These are phyloP conservation scores for Psilanteris sp. DNA, from an alignment of 1,140 invertebrate species.

Conservation along the genomic window DNA sequence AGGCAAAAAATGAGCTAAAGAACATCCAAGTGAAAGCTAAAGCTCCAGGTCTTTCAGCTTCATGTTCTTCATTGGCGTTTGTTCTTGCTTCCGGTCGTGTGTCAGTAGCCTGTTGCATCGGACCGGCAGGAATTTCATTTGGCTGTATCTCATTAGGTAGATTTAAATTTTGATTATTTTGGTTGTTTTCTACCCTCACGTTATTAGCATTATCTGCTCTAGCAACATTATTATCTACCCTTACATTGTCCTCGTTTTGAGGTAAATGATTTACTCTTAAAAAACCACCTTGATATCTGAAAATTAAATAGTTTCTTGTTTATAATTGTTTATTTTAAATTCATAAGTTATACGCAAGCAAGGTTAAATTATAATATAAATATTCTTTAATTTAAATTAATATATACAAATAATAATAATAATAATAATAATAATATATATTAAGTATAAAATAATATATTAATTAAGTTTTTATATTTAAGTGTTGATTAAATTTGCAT, in stretches of 20 bases:
- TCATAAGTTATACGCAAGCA: too few relatives aligned
- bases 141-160: conserved; percentile 28
- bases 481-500: too few relatives aligned
- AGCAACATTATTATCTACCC: conserved; percentile 78
- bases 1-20: conserved; percentile 87
- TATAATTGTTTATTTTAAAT: too few relatives aligned
- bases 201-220: conserved; percentile 66
- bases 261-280: conserved; percentile 82
- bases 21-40: conserved; percentile 87
- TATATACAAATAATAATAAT: too few relatives aligned
- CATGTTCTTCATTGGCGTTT: conserved; percentile 74
- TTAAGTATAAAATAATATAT: too few relatives aligned
- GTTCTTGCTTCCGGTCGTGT: conserved; percentile 66
- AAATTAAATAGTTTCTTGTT: too few relatives aligned
- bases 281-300: conserved; percentile 85
- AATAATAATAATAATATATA: too few relatives aligned
- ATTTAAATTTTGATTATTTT: conserved; percentile 37
- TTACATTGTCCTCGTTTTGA: conserved; percentile 80
- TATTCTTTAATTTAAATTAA: too few relatives aligned
- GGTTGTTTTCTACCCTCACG: conserved; percentile 48
- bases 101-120: conserved; percentile 57
- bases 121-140: conserved; percentile 65
- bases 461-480: too few relatives aligned
- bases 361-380: too few relatives aligned
- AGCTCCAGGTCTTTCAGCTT: conserved; percentile 82